Evolutionary conservation across 2,888 invertebrate genomes (phyloP).

Genomic region (Graphium colonna): DNA sequence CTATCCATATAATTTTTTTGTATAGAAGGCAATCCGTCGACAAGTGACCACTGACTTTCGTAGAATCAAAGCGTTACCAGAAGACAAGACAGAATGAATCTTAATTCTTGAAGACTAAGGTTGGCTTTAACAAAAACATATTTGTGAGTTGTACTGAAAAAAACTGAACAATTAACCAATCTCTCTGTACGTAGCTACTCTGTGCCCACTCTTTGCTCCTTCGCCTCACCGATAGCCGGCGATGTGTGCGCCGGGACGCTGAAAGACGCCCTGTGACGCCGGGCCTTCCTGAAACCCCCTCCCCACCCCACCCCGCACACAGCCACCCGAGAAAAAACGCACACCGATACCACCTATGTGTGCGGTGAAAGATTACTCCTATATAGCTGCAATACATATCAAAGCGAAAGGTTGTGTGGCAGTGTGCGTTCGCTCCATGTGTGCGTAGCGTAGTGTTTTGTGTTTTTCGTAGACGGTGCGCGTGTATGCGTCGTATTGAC

Average conservation of each 20-base stretch:
- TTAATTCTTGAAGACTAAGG: too few relatives aligned
- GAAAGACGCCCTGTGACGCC: slow-evolving; percentile 77
- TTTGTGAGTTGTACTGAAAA: too few relatives aligned
- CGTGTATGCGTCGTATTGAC: slow-evolving; percentile 68
- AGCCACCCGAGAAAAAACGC: slow-evolving; percentile 55
- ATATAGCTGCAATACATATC: slow-evolving; percentile 63
- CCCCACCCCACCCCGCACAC: slow-evolving; percentile 37
- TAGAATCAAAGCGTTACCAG: too few relatives aligned
- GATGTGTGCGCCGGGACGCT: slow-evolving; percentile 76
- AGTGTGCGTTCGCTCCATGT: slow-evolving; percentile 38
- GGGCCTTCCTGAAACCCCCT: slow-evolving; percentile 69
- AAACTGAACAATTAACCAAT: too few relatives aligned
- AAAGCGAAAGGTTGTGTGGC: slow-evolving; percentile 46
- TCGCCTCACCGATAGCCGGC: slow-evolving; percentile 75
- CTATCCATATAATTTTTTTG: too few relatives aligned
- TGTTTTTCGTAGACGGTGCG: slow-evolving; percentile 35
- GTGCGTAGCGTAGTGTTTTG: slow-evolving; percentile 40
- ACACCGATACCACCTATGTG: slow-evolving; percentile 28
- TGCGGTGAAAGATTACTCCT: slow-evolving; percentile 61
- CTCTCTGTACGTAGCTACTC: slow-evolving; percentile 39
- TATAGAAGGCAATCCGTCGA: too few relatives aligned
- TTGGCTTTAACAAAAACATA: too few relatives aligned
- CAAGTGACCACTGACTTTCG: too few relatives aligned
- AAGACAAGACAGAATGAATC: too few relatives aligned
- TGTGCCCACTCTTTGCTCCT: slow-evolving; percentile 68